Percentiles rank a stretch among this genome's conserved stretches.
phyloP scores from a whole-genome alignment of 2,113 vertebrate genomes.

The Melanocharis versteri region DNA sequence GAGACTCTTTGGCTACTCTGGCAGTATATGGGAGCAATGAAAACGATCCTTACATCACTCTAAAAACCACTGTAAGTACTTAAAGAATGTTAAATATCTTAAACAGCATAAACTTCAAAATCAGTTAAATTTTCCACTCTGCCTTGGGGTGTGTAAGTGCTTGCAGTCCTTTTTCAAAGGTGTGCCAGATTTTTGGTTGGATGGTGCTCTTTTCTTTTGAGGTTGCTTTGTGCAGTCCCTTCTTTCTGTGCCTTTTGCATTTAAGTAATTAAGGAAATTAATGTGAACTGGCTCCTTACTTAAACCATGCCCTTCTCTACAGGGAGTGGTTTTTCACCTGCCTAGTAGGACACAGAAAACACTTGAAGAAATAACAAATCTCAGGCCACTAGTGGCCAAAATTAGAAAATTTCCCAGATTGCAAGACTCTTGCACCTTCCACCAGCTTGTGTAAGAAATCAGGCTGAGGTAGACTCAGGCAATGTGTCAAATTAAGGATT shows the following conservation, averaged over 20 bases:
- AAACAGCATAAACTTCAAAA: not conserved
- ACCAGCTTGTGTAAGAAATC: not conserved
- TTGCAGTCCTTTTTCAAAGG: not conserved
- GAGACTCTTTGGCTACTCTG: conserved; percentile 88
- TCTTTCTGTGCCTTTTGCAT: not conserved
- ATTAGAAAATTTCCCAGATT: not conserved
- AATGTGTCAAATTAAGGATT: not conserved
- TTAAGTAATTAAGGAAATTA: not conserved
- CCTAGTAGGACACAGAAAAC: not conserved
- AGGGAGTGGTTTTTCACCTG: not conserved
- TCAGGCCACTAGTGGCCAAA: not conserved
- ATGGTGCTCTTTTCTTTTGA: not conserved
- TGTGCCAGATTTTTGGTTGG: not conserved
- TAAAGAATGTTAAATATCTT: not conserved
- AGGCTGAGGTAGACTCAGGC: not conserved
- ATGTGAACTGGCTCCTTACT: not conserved
- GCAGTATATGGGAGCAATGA: conserved; percentile 88
- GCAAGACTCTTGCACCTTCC: not conserved
- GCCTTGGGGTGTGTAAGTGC: not conserved
- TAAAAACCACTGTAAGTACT: conserved; percentile 89
- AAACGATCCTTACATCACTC: conserved; percentile 90
- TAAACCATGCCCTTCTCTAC: not conserved
- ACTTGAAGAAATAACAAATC: not conserved
- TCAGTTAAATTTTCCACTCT: not conserved
- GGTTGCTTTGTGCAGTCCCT: not conserved